phyloP scores from a whole-genome alignment of 1,140 invertebrate genomes.

The Delia radicum region DNA sequence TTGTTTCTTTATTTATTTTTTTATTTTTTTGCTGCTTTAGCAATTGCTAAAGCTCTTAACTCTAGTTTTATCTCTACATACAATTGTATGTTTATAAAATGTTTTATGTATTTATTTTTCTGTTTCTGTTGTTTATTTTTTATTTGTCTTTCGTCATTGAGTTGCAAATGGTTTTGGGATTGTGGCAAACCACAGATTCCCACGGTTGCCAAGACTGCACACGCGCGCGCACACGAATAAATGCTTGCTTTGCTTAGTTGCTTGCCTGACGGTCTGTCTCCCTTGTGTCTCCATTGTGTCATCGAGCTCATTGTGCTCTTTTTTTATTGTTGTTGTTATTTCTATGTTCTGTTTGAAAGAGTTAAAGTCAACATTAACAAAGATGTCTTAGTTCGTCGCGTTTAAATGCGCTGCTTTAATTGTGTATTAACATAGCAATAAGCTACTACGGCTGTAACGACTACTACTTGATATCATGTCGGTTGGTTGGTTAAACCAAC shows the following conservation, averaged over 20 bases:
- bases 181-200: slow-evolving; percentile 41
- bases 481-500: neutral
- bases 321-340: neutral
- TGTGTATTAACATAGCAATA: neutral
- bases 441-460: neutral
- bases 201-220: slow-evolving; percentile 44
- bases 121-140: slow-evolving; percentile 6
- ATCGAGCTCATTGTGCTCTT: neutral
- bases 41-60: neutral
- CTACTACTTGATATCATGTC: neutral
- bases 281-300: neutral
- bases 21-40: neutral
- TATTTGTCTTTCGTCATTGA: slow-evolving; percentile 30
- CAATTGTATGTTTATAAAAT: neutral
- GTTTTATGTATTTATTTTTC: neutral
- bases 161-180: slow-evolving; percentile 42
- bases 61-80: neutral
- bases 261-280: slow-evolving; percentile 1
- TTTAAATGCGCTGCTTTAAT: neutral
- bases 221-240: slow-evolving; percentile 31
- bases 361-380: slow-evolving; percentile 18
- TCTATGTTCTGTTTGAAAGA: neutral
- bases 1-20: neutral
- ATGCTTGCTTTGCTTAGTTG: neutral
- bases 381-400: neutral